A percentile compares a stretch with the other conserved stretches of the same genome.
Evolutionary conservation across 2,113 vertebrate species (phyloP).

Genomic region (Desmodus rotundus): DNA sequence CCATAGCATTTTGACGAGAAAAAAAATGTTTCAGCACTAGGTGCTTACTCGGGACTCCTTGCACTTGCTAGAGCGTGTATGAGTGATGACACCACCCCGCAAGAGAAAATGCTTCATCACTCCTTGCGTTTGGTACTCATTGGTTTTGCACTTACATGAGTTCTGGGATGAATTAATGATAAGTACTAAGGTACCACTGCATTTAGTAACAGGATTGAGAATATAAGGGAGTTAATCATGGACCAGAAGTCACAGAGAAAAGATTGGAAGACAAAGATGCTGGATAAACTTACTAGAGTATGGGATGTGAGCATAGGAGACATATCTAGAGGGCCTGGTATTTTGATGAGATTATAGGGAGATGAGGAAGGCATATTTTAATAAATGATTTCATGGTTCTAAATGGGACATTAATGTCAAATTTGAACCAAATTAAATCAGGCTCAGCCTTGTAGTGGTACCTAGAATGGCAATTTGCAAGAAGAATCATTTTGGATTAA

Average conservation of each 20-base stretch:
- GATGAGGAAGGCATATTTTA: background rate
- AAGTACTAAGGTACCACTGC: no score
- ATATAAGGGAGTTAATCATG: background rate
- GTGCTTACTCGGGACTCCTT: no score
- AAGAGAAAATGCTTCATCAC: no score
- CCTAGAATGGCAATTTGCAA: background rate
- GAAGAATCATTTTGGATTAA: background rate
- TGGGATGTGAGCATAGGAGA: background rate
- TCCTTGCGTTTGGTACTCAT: no score
- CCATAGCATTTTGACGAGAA: no score
- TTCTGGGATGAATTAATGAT: no score
- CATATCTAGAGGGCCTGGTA: background rate
- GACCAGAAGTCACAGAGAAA: background rate
- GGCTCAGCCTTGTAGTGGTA: background rate
- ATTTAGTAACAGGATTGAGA: background rate
- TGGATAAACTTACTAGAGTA: background rate
- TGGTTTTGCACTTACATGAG: no score
- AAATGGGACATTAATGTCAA: background rate
- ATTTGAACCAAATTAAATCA: conserved; percentile 27
- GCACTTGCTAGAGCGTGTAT: no score
- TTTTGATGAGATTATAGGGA: conserved; percentile 23
- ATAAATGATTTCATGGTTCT: background rate
- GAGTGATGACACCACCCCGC: no score
- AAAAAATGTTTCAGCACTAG: no score
- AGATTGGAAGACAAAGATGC: background rate